These are phyloP conservation scores for Litoditis marina DNA, from an alignment of 2,888 invertebrate species.

Conservation along the genomic window DNA sequence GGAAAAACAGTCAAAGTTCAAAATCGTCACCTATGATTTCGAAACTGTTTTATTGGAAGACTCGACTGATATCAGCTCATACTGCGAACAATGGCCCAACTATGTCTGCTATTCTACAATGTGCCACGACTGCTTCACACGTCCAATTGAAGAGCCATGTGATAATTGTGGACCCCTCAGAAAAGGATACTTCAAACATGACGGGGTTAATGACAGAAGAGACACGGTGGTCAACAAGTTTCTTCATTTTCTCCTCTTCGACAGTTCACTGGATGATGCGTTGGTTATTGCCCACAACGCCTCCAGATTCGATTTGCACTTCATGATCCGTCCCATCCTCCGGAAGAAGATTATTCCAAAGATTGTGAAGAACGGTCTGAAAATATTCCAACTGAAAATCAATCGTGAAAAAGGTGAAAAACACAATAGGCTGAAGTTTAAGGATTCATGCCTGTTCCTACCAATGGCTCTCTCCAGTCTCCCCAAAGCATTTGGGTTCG, in stretches of 20 bases:
- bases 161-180: not conserved
- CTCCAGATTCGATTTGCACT: not conserved
- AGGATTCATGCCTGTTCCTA: not conserved
- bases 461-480: not conserved
- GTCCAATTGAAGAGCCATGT: not conserved
- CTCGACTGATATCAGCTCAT: not conserved
- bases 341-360: not conserved
- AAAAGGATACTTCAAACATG: not conserved
- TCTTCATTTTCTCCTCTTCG: not conserved
- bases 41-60: not conserved
- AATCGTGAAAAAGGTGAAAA: not conserved
- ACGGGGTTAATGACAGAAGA: not conserved
- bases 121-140: not conserved
- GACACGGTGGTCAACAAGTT: not conserved
- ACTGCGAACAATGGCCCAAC: not conserved
- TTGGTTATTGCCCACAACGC: not conserved
- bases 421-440: not conserved
- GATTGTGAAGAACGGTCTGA: not conserved
- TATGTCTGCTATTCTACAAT: not conserved
- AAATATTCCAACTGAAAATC: not conserved
- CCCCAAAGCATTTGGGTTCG: not conserved
- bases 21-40: not conserved
- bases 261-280: not conserved
- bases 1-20: not conserved
- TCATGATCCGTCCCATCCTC: not conserved